Conservation (phyloP, 2,113 vertebrate genomes). For the Noctilio leporinus region DNA sequence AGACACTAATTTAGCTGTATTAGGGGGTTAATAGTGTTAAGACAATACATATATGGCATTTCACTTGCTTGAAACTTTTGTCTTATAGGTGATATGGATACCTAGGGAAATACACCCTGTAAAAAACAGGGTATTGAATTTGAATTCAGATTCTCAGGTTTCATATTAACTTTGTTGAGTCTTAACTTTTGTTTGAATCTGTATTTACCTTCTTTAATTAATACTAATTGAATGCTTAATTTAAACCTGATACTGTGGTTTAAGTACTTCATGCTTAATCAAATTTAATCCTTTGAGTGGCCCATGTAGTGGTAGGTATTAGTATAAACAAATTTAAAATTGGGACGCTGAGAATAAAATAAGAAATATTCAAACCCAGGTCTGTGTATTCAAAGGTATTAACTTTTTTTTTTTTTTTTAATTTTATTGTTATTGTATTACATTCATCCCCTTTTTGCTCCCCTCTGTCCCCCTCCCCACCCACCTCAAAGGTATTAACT, state of each 20-base stretch:
- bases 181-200: constrained; percentile 30
- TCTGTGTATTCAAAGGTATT: background rate
- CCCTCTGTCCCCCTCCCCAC: no score
- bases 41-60: background rate
- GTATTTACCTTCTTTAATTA: background rate
- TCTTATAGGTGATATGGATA: background rate
- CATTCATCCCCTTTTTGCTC: no score
- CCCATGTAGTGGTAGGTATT: background rate
- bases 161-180: background rate
- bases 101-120: background rate
- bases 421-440: no score
- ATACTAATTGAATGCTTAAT: background rate
- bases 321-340: background rate
- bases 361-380: background rate
- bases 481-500: background rate
- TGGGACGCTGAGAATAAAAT: constrained; percentile 19
- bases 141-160: background rate
- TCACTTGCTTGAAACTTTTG: constrained; percentile 29
- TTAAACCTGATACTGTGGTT: background rate
- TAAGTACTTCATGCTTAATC: background rate
- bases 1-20: background rate
- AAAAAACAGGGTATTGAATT: background rate
- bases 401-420: no score
- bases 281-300: background rate
- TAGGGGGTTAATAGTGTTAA: background rate